Conservation (phyloP, 2,797 vertebrate species). For the Phrynocephalus forsythii region DNA sequence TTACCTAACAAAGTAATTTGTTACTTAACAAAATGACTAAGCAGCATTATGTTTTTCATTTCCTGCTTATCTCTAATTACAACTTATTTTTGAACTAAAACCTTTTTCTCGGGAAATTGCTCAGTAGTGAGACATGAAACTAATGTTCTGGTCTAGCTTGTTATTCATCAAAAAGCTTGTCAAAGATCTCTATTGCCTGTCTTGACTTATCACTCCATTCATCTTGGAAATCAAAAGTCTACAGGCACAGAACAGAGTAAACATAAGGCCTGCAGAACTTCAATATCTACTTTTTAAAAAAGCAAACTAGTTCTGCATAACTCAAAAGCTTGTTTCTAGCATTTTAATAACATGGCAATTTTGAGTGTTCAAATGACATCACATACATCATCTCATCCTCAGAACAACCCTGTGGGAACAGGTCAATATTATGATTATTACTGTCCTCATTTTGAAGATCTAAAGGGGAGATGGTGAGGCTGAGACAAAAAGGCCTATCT, state of each 20-base stretch:
- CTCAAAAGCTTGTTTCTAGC: background rate
- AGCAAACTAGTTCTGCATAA: background rate
- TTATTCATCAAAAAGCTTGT: conserved; percentile 11
- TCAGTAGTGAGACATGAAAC: background rate
- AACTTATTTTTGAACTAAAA: conserved; percentile 6
- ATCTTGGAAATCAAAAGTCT: background rate
- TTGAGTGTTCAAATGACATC: too few relatives aligned
- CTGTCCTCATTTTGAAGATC: background rate
- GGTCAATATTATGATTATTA: background rate
- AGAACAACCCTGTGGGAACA: background rate
- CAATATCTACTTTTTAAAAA: background rate
- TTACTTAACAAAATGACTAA: too few relatives aligned
- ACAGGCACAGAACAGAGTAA: background rate
- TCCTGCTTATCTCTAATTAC: background rate
- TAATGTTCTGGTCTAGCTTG: background rate
- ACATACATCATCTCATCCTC: background rate
- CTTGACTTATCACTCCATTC: background rate
- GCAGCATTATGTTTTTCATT: too few relatives aligned
- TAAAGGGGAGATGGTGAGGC: too few relatives aligned
- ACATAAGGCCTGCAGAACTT: background rate
- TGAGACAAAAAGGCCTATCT: background rate
- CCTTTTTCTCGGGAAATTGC: background rate
- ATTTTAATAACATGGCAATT: background rate
- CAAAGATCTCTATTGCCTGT: background rate
- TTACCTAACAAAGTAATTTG: too few relatives aligned